phyloP scores from a whole-genome alignment of 2,797 vertebrate species.

The Microctenopoma stevenorrisi region DNA sequence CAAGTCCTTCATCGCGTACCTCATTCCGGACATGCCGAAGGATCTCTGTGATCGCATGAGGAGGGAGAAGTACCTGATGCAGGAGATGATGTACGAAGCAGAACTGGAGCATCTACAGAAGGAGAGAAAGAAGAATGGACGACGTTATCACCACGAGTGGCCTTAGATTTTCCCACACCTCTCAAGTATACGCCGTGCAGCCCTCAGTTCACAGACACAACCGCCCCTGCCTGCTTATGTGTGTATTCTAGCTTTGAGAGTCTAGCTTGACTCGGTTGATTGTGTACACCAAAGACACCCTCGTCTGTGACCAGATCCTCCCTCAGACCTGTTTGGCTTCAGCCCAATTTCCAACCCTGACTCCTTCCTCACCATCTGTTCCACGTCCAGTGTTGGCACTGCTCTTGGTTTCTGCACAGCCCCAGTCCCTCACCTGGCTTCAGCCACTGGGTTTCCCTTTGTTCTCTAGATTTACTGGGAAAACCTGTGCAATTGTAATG shows the following conservation, averaged over 20 bases:
- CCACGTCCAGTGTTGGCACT: no score
- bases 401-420: not conserved
- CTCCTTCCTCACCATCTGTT: no score
- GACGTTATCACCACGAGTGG: slow-evolving; percentile 98
- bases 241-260: slow-evolving; percentile 68
- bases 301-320: slow-evolving; percentile 25
- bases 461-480: slow-evolving; percentile 75
- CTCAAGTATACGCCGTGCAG: slow-evolving; percentile 34
- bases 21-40: slow-evolving; percentile 98
- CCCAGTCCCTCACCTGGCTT: slow-evolving; percentile 44
- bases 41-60: slow-evolving; percentile 96
- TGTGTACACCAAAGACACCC: slow-evolving; percentile 82
- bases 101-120: slow-evolving; percentile 97
- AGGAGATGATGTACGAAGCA: slow-evolving; percentile 99
- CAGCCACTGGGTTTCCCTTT: slow-evolving; percentile 73
- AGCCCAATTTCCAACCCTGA: no score
- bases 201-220: slow-evolving; percentile 46
- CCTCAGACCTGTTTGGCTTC: slow-evolving; percentile 39
- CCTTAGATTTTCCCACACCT: slow-evolving; percentile 85
- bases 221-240: slow-evolving; percentile 47
- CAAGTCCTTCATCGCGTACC: slow-evolving; percentile 98
- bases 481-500: slow-evolving; percentile 84
- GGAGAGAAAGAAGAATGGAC: slow-evolving; percentile 94
- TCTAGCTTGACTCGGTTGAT: slow-evolving; percentile 77
- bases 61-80: slow-evolving; percentile 97